Percentiles rank a stretch among this genome's conserved stretches.
Evolutionary conservation across 1,140 invertebrate genomes (phyloP).

Genomic region (Cyrtorhinus lividipennis): DNA sequence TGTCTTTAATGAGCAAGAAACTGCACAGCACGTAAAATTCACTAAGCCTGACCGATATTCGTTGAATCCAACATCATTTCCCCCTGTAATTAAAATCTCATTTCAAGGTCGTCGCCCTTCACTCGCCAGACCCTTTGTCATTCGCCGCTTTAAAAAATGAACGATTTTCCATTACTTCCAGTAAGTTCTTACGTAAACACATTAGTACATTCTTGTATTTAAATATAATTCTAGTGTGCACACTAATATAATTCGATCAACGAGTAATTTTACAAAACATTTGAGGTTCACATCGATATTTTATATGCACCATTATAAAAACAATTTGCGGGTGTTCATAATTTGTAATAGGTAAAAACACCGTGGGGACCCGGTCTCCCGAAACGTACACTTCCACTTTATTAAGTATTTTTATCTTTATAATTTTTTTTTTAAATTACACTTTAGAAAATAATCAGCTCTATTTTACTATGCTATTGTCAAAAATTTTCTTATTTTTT

Average conservation of each 20-base stretch:
- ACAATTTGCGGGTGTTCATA: conserved; percentile 7
- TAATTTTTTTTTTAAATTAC: background rate
- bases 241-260: conserved; percentile 19
- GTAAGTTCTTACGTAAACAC: conserved; percentile 4
- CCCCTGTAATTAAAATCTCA: background rate
- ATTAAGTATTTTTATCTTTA: background rate
- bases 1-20: conserved; percentile 20
- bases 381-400: conserved; percentile 8
- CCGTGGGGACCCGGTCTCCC: conserved; percentile 2
- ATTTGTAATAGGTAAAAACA: conserved; percentile 9
- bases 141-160: background rate
- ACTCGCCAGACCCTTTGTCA: background rate
- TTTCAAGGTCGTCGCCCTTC: no score
- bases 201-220: background rate
- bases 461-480: conserved; percentile 7
- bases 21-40: conserved; percentile 21
- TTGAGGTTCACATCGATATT: conserved; percentile 16
- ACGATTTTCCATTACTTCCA: background rate
- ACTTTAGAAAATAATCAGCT: conserved; percentile 7
- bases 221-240: conserved; percentile 14
- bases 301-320: conserved; percentile 12
- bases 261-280: conserved; percentile 15
- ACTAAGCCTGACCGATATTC: conserved; percentile 19
- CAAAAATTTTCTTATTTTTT: conserved; percentile 1
- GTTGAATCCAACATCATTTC: conserved; percentile 15